Conservation (phyloP, 2,888 invertebrate species). For the Latrodectus elegans region DNA sequence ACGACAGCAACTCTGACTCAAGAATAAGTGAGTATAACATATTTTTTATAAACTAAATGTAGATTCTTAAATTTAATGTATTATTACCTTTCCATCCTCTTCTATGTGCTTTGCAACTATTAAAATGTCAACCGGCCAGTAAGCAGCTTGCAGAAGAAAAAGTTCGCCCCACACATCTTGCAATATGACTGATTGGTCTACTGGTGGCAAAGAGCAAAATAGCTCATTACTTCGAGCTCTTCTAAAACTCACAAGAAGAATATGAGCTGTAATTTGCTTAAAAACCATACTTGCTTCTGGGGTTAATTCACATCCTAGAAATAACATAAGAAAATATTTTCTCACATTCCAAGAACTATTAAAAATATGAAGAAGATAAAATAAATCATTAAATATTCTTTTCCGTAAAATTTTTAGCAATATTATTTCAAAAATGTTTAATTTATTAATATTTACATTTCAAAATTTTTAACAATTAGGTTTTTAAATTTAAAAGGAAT, state of each 20-base stretch:
- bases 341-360: too few species aligned
- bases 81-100: constrained; percentile 50
- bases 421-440: too few species aligned
- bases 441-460: too few species aligned
- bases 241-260: constrained; percentile 72
- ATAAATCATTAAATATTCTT: neutral
- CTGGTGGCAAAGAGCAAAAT: constrained; percentile 72
- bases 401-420: neutral
- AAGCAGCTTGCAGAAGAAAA: constrained; percentile 73
- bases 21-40: too few species aligned
- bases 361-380: neutral
- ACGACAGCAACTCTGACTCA: too few species aligned
- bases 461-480: too few species aligned
- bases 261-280: constrained; percentile 71
- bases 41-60: neutral
- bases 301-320: constrained; percentile 34
- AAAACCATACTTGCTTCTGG: constrained; percentile 60
- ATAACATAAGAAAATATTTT: neutral
- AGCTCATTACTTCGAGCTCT: constrained; percentile 72
- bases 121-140: constrained; percentile 73
- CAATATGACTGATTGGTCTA: constrained; percentile 72
- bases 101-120: constrained; percentile 62
- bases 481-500: too few species aligned
- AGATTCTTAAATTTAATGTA: neutral
- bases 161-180: constrained; percentile 73